These are phyloP conservation scores for Grammomys dolichurus DNA, from an alignment of 2,113 vertebrate genomes.

Conservation along the genomic window DNA sequence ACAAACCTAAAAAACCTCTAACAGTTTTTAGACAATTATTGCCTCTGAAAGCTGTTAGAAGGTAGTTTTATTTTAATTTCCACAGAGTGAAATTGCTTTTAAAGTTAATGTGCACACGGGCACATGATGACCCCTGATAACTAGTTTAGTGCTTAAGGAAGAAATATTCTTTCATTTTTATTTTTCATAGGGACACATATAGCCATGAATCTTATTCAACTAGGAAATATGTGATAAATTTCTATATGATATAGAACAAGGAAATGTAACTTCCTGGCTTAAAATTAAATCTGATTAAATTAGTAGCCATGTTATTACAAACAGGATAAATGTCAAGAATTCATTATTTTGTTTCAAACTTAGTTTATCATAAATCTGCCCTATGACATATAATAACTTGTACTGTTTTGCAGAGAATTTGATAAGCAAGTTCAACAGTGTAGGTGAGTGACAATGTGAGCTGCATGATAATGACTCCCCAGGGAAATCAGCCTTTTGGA, in stretches of 20 bases:
- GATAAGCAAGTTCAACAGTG: constrained; percentile 88
- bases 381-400: constrained; percentile 87
- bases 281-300: constrained; percentile 86
- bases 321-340: constrained; percentile 79
- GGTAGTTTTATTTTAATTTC: constrained; percentile 68
- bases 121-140: constrained; percentile 60
- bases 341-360: constrained; percentile 87
- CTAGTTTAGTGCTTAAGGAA: constrained; percentile 72
- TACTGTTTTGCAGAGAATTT: constrained; percentile 88
- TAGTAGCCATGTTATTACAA: constrained; percentile 82
- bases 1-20: background rate
- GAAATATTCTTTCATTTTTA: constrained; percentile 78
- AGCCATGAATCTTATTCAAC: constrained; percentile 78
- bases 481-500: constrained; percentile 87
- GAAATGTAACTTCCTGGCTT: constrained; percentile 81
- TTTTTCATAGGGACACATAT: constrained; percentile 75
- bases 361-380: constrained; percentile 89
- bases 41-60: background rate
- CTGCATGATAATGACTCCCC: constrained; percentile 87
- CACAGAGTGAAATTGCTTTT: constrained; percentile 42
- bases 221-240: constrained; percentile 70
- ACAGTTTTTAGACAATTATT: background rate
- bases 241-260: constrained; percentile 76
- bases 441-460: constrained; percentile 88
- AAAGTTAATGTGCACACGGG: constrained; percentile 70